phyloP scores from a whole-genome alignment of 2,113 vertebrate genomes.

The Sprattus sprattus region DNA sequence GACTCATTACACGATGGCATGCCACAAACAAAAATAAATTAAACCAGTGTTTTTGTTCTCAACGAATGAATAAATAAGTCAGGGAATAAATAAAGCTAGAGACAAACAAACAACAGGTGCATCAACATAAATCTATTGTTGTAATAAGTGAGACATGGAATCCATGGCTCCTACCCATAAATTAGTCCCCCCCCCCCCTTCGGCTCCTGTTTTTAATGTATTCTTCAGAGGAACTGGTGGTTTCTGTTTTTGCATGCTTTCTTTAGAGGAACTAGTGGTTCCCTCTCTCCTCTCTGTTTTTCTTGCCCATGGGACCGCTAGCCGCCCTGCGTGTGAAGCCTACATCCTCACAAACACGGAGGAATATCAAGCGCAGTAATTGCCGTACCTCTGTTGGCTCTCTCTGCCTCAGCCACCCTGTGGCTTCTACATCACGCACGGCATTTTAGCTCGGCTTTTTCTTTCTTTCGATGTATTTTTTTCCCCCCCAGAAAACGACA shows the following conservation, averaged over 20 bases:
- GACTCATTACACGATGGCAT: no score
- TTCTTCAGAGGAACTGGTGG: background rate
- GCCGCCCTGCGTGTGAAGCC: background rate
- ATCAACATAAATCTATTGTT: background rate
- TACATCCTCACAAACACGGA: conserved; percentile 7
- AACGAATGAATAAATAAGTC: background rate
- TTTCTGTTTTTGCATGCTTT: background rate
- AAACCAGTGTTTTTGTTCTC: background rate
- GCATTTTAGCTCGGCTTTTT: background rate
- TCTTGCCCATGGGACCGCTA: background rate
- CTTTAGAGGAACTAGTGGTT: background rate
- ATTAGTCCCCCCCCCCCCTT: background rate
- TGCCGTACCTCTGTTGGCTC: background rate
- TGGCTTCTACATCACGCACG: background rate
- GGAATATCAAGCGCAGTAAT: conserved; percentile 14
- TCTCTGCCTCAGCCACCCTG: background rate
- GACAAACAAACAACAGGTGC: background rate
- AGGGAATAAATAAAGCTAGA: background rate
- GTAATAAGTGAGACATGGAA: background rate
- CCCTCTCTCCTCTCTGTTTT: background rate
- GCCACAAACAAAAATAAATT: background rate
- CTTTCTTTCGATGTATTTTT: background rate
- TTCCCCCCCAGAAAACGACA: background rate
- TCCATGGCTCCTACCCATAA: background rate
- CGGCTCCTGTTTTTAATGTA: background rate